Evolutionary conservation across 2,888 invertebrate species (phyloP).

Genomic region (Choreutis nemorana): DNA sequence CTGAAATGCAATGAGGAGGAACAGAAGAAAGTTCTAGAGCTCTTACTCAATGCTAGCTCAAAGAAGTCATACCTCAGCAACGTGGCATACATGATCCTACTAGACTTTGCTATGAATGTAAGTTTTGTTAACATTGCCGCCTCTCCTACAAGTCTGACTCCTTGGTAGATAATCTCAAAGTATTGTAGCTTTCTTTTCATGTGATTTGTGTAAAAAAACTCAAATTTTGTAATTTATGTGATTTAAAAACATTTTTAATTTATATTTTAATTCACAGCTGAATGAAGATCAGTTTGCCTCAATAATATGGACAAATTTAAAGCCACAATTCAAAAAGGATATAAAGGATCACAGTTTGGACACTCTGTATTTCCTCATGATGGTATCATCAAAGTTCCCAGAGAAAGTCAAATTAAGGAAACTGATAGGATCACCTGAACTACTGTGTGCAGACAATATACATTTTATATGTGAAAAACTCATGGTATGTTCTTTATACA

Average conservation of each 20-base stretch:
- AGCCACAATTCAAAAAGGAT: conserved; percentile 67
- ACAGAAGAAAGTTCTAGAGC: conserved; percentile 32
- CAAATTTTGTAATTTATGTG: not conserved
- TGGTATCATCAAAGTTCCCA: conserved; percentile 42
- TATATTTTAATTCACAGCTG: conserved; percentile 35
- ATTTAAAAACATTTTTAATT: conserved; percentile 5
- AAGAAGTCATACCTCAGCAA: conserved; percentile 70
- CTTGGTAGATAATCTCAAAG: not conserved
- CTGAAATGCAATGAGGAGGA: conserved; percentile 53
- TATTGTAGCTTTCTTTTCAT: not conserved
- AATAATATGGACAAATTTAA: conserved; percentile 68
- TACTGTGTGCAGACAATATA: conserved; percentile 68
- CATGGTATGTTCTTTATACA: conserved; percentile 55
- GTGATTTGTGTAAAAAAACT: not conserved
- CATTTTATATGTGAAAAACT: conserved; percentile 66
- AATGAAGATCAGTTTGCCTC: conserved; percentile 60
- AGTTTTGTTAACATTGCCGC: conserved; percentile 16
- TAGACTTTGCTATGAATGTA: conserved; percentile 67
- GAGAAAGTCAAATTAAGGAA: conserved; percentile 63
- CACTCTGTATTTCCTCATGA: conserved; percentile 68
- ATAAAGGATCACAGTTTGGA: conserved; percentile 72
- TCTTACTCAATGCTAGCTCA: conserved; percentile 61
- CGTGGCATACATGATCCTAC: conserved; percentile 67
- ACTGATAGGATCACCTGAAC: conserved; percentile 59
- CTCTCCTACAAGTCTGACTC: not conserved